Base-by-base conservation (phyloP, 1,140 invertebrate genomes). In the Halyomorpha halys region DNA sequence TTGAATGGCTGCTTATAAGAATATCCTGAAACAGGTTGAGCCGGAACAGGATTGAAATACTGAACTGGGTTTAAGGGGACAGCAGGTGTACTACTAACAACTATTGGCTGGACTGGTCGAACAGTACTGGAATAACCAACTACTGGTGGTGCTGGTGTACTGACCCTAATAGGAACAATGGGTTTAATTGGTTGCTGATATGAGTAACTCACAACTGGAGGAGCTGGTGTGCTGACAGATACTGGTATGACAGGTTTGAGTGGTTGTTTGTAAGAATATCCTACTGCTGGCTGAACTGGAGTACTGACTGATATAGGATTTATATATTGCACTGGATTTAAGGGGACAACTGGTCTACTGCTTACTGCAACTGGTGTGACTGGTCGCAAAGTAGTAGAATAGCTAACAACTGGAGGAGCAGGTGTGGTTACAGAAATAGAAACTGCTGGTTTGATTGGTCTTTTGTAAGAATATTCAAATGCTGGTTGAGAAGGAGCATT, bases 31-130 rank as follows among this genome's bases (percentile, higher is more conserved):
- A 4, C 4, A 60, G 16, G 14, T 19, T 27, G 5, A 27, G n/a
- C 27, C 15, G 45, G 8, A 30, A 9, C 16, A 34, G 54, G 16
- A 53, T 59, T 15, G 51, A 56, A 45, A 64, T 72, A 71, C 18
- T 66, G 67, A 27, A 69, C 69, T 1, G 70, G 69, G 19, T 71
- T 72, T 3, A 71, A 70, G 0, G 71, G 71, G 9, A 71, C 67
- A n/a, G 62, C 51, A 14, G 71, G 69, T 9, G 69, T 65, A 3
- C 61, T 66, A 14, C 45, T 27, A 15, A 51, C 44, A 61, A 47
- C 45, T 3, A 47, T 47, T 47, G 45, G 45, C 14, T 47, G 45
- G 2, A 47, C 2, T n/a, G 45, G 45, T 47, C 18, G 3, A 5
- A 13, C 3, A 13, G 45, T 47, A 18, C 3, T 47, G 13, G 45